Conservation (phyloP, 2,113 vertebrate species). For the Pterocles gutturalis region DNA sequence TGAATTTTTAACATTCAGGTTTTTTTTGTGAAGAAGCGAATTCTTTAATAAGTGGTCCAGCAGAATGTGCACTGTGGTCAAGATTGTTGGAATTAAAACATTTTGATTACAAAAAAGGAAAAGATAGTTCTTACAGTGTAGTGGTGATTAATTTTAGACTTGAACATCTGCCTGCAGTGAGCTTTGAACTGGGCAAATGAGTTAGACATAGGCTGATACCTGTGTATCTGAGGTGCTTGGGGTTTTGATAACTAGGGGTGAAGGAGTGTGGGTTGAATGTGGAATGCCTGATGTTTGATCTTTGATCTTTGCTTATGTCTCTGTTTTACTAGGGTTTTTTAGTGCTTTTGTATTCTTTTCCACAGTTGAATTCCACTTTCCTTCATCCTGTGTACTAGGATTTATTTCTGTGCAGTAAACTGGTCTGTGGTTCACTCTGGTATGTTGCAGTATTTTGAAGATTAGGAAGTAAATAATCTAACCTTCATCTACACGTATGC, state of each 20-base stretch:
- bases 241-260: neutral
- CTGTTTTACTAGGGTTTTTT: accelerated
- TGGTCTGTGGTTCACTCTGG: neutral
- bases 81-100: neutral
- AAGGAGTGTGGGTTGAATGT: accelerated
- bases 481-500: neutral
- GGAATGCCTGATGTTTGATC: neutral
- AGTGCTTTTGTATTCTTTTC: neutral
- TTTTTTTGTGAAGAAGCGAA: neutral
- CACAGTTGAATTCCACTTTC: neutral
- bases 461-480: neutral
- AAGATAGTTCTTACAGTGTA: neutral
- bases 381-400: neutral
- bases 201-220: neutral
- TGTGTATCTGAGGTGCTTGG: neutral
- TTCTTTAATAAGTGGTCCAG: neutral
- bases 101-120: neutral
- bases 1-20: accelerated
- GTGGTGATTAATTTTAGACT: neutral
- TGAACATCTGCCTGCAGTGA: neutral
- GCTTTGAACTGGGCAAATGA: neutral
- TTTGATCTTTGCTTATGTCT: neutral
- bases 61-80: accelerated
- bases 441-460: neutral
- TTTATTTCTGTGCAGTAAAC: neutral